Evolutionary conservation across 2,888 invertebrate genomes (phyloP).

Genomic region (Parapristionchus giblindavisi): DNA sequence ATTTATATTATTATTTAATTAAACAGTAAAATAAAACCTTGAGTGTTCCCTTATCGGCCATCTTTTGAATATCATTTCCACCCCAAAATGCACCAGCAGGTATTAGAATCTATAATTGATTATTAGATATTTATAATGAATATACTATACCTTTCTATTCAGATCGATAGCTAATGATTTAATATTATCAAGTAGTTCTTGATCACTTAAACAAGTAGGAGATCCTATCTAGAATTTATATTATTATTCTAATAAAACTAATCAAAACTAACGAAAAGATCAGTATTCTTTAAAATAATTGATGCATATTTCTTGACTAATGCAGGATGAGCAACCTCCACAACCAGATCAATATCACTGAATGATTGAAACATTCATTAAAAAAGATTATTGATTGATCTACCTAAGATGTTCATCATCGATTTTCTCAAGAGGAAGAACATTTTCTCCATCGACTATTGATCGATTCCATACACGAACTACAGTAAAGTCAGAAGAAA

Average conservation of each 20-base stretch:
- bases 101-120: constrained; percentile 70
- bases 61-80: constrained; percentile 74
- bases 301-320: constrained; percentile 72
- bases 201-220: constrained; percentile 74
- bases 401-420: constrained; percentile 47
- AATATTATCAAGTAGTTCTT: constrained; percentile 69
- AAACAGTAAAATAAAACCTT: constrained; percentile 63
- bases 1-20: background rate
- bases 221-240: constrained; percentile 72
- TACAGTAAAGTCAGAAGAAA: constrained; percentile 51
- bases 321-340: constrained; percentile 75
- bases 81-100: constrained; percentile 76
- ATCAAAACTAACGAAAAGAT: constrained; percentile 72
- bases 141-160: constrained; percentile 13
- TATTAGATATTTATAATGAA: background rate
- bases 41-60: constrained; percentile 74
- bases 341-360: constrained; percentile 66
- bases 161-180: constrained; percentile 54
- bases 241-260: background rate
- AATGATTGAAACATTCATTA: background rate
- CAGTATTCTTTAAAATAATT: constrained; percentile 71
- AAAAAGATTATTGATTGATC: background rate
- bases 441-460: constrained; percentile 48
- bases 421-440: constrained; percentile 54
- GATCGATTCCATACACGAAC: constrained; percentile 65